Conservation (phyloP, 2,113 vertebrate genomes). For the Oreochromis tanganicae region DNA sequence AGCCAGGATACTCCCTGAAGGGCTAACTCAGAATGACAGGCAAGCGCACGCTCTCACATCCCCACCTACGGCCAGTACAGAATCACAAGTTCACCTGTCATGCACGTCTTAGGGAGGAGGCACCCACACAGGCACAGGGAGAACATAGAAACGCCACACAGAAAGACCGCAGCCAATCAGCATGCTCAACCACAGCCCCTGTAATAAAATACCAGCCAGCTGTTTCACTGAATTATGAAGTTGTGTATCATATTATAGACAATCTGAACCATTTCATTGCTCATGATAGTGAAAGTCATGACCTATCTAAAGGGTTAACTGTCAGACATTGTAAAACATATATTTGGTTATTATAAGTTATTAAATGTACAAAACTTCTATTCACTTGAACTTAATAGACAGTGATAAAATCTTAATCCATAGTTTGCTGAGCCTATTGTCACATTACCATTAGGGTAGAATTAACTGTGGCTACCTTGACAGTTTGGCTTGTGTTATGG, state of each 20-base stretch:
- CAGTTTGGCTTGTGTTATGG: background rate
- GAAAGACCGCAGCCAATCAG: background rate
- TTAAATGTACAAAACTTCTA: background rate
- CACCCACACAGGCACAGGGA: background rate
- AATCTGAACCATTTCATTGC: background rate
- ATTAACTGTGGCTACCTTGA: background rate
- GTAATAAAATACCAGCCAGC: background rate
- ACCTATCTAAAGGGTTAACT: background rate
- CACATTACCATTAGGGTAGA: background rate
- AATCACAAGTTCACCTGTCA: background rate
- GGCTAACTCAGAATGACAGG: background rate
- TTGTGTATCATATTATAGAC: background rate
- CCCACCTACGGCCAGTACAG: background rate
- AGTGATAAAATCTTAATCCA: background rate
- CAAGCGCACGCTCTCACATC: background rate
- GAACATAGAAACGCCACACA: background rate
- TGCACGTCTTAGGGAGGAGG: background rate
- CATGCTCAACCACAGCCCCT: background rate
- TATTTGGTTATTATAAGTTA: background rate
- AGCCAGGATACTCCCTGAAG: background rate
- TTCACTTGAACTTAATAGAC: background rate
- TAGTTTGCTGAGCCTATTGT: background rate
- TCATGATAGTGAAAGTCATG: background rate
- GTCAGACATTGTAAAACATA: background rate
- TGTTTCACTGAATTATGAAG: background rate